phyloP scores from a whole-genome alignment of 2,888 invertebrate species.

The Pyrgus malvae region DNA sequence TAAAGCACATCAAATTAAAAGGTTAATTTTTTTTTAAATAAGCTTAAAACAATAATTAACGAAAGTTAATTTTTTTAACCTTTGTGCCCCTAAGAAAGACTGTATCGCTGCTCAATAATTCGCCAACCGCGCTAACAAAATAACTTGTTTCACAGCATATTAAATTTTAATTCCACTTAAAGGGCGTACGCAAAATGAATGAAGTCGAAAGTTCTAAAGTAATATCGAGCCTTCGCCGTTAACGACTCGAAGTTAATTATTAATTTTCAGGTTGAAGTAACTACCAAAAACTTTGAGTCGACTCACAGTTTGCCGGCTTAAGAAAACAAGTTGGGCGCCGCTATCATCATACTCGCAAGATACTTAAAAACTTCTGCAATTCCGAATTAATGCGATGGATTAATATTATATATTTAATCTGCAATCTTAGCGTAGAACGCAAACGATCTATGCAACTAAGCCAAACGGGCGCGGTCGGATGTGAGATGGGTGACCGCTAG shows the following conservation, averaged over 20 bases:
- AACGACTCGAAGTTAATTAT: slow-evolving; percentile 7
- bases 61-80: too few species aligned
- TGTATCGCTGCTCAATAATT: too few species aligned
- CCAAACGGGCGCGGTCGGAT: too few species aligned
- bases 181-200: not conserved
- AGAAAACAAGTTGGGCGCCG: slow-evolving; percentile 10
- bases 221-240: not conserved
- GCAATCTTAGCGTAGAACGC: too few species aligned
- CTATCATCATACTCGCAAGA: not conserved
- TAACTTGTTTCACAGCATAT: not conserved
- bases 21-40: too few species aligned
- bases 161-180: not conserved
- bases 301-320: slow-evolving; percentile 14
- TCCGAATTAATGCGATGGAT: not conserved
- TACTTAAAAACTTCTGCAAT: not conserved
- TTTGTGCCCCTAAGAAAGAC: too few species aligned
- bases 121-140: too few species aligned
- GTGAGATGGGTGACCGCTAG: too few species aligned
- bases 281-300: slow-evolving; percentile 2
- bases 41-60: too few species aligned
- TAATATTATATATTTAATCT: not conserved
- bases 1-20: too few species aligned
- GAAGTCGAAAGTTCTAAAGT: not conserved
- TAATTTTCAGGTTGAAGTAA: slow-evolving; percentile 13
- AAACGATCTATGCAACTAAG: too few species aligned